Percentiles rank a stretch among this genome's conserved stretches.
These are phyloP conservation scores for Tupaia tana DNA, from an alignment of 2,113 vertebrate genomes.

Conservation along the genomic window DNA sequence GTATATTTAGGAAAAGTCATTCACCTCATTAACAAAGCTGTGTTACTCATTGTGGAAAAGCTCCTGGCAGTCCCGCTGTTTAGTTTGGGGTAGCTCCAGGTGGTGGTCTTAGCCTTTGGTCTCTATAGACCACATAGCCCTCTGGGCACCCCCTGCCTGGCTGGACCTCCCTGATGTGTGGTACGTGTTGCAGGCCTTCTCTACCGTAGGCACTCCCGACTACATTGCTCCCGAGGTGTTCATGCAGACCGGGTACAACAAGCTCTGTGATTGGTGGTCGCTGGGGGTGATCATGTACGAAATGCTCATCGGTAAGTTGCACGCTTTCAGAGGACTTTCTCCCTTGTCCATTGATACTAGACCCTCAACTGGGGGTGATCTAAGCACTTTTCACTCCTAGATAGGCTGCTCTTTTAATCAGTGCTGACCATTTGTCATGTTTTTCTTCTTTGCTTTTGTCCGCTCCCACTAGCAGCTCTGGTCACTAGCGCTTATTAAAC, in stretches of 20 bases:
- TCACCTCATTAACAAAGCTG: neutral
- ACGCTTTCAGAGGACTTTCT: neutral
- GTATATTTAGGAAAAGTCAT: neutral
- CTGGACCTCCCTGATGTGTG: constrained; percentile 54
- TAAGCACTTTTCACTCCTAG: neutral
- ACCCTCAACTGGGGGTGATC: neutral
- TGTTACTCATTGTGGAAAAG: neutral
- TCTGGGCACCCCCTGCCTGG: neutral
- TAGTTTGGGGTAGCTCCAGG: neutral
- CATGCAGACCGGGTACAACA: constrained; percentile 98
- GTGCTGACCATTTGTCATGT: neutral
- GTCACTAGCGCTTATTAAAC: neutral
- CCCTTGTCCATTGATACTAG: neutral
- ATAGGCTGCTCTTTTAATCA: neutral
- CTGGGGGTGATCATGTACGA: constrained; percentile 99
- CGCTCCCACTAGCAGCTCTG: neutral
- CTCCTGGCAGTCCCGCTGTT: neutral
- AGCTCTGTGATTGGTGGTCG: constrained; percentile 99
- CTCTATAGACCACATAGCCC: neutral
- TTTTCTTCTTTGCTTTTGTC: neutral
- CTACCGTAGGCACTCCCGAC: constrained; percentile 97
- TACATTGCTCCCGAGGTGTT: constrained; percentile 99
- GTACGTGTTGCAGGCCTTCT: constrained; percentile 92
- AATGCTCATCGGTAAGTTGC: constrained; percentile 95
- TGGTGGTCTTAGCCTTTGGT: neutral